These are phyloP conservation scores for Holothuria glaberrima DNA, from an alignment of 35 echinoderm and acorn worm species.

Conservation along the genomic window DNA sequence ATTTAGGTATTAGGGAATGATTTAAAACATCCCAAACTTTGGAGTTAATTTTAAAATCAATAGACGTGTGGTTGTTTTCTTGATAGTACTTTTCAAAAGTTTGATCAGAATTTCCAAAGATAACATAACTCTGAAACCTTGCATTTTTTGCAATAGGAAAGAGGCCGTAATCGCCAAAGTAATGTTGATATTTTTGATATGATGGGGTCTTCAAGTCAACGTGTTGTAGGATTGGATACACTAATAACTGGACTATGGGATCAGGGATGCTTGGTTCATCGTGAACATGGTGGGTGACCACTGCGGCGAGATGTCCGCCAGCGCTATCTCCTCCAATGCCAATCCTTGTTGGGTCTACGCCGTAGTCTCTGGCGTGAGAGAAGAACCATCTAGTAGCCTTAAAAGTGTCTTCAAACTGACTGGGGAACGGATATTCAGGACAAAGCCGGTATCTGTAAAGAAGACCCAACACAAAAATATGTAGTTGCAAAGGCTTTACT, in stretches of 20 bases:
- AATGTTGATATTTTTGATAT: constrained; percentile 38
- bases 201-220: constrained; percentile 44
- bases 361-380: constrained; percentile 39
- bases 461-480: neutral
- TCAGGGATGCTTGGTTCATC: constrained; percentile 2
- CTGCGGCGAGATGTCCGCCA: constrained; percentile 2
- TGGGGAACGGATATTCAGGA: constrained; percentile 37
- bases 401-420: constrained; percentile 23
- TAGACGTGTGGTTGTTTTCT: constrained; percentile 50
- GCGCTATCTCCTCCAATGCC: constrained; percentile 57
- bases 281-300: neutral
- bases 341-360: constrained; percentile 35
- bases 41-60: constrained; percentile 6
- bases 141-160: neutral
- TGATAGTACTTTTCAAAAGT: neutral
- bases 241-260: constrained; percentile 34
- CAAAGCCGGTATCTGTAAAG: constrained; percentile 35
- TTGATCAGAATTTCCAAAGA: constrained; percentile 29
- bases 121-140: constrained; percentile 1
- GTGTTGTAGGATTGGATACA: constrained; percentile 43
- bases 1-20: constrained; percentile 57
- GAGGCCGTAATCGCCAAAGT: neutral
- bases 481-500: no score
- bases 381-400: constrained; percentile 55
- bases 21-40: neutral